Evolutionary conservation across 2,888 invertebrate genomes (phyloP).

Genomic region (Hanleya hanleyi): DNA sequence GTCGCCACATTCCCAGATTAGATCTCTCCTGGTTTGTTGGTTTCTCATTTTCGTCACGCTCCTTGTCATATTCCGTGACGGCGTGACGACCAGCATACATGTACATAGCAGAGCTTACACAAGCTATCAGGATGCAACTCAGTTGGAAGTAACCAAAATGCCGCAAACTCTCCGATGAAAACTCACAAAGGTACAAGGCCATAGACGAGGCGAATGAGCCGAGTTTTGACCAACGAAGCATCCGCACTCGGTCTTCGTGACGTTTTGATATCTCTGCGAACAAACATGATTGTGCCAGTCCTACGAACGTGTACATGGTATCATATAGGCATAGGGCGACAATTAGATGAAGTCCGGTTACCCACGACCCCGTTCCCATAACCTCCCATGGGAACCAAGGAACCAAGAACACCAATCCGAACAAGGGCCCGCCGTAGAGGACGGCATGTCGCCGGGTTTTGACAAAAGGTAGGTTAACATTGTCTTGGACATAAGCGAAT

Average conservation of each 20-base stretch:
- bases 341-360: slow-evolving; percentile 69
- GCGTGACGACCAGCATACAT: slow-evolving; percentile 41
- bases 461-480: slow-evolving; percentile 52
- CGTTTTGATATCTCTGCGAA: slow-evolving; percentile 61
- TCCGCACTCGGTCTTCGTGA: slow-evolving; percentile 57
- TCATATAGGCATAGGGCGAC: slow-evolving; percentile 69
- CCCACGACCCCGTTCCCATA: slow-evolving; percentile 21
- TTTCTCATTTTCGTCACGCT: background rate
- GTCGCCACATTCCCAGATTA: background rate
- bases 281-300: slow-evolving; percentile 67
- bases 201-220: slow-evolving; percentile 38
- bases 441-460: slow-evolving; percentile 65
- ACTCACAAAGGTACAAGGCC: slow-evolving; percentile 41
- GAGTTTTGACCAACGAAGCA: slow-evolving; percentile 62
- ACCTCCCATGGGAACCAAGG: slow-evolving; percentile 70
- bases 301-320: slow-evolving; percentile 68
- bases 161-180: slow-evolving; percentile 53
- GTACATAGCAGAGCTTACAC: slow-evolving; percentile 39
- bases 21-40: background rate
- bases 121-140: slow-evolving; percentile 47
- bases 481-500: slow-evolving; percentile 68
- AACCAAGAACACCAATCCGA: slow-evolving; percentile 62
- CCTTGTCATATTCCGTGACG: slow-evolving; percentile 37
- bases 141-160: slow-evolving; percentile 57
- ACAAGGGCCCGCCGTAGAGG: slow-evolving; percentile 64